Evolutionary conservation across 2,113 vertebrate species (phyloP), one percentile per base, ranked within the genome.

Genomic region (Erinaceus europaeus): DNA sequence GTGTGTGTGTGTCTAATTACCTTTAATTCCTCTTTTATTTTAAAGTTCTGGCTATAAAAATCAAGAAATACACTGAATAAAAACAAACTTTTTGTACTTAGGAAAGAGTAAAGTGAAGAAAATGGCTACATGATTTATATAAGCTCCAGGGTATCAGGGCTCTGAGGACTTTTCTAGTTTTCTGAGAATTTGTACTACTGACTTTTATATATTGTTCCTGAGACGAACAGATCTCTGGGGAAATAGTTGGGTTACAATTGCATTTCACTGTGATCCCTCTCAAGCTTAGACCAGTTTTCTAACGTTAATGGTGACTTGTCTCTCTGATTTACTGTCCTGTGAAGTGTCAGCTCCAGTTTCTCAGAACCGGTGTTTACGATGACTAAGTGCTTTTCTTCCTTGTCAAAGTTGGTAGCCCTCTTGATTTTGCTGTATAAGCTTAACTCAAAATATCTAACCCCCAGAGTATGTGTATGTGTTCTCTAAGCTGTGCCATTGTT

Each of bases 101-200:
- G 50, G 65, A 71, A 82, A 82, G 61, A 75, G 53, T 76, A 86
- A 83, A 90, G 53, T 77, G 40, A 71, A 84, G 76, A 62, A 88
- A 84, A 32, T 4, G 53, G 62, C 53, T 68, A 57, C 25, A 32
- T 81, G 21, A 50, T 77, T 65, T 18, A 9, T 44, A 13, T 88
- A 42, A 86, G 48, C 38, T 55, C 48, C 48, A 71, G 36, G 65
- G 52, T 57, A 42, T 69, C 27, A n/a, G 68, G 29, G 53, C 17
- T 53, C 15, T 32, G 65, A 90, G 42, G 27, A 20, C 53, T 91
- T 90, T 80, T 83, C 89, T 84, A 84, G 76, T 71, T 78, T 93
- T 86, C 42, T 36, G 84, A 93, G 81, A 81, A 81, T 93, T 87
- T 93, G 76, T 90, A 94, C 94, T 94, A 94, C 95, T 95, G 94